phyloP scores from a whole-genome alignment of 1,140 invertebrate species.

The Copidosoma floridanum region DNA sequence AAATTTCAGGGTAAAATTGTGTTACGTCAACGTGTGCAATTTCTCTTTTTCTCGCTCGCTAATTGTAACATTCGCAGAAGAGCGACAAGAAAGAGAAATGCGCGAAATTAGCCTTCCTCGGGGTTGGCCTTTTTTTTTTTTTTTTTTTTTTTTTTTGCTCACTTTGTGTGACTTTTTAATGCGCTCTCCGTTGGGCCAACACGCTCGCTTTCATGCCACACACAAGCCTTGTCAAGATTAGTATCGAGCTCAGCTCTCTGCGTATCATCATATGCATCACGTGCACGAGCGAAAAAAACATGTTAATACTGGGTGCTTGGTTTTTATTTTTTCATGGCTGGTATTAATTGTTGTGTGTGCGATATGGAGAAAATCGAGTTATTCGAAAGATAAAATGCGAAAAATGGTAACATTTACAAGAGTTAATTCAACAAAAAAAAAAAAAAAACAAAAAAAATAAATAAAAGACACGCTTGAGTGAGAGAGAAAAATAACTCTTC shows the following conservation, averaged over 20 bases:
- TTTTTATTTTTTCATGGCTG: too few species aligned
- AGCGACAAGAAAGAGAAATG: constrained; percentile 15
- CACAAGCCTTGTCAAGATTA: constrained; percentile 24
- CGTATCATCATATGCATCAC: constrained; percentile 23
- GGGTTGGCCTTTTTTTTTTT: constrained; percentile 2
- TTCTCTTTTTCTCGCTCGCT: too few species aligned
- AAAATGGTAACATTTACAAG: too few species aligned
- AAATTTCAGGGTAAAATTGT: constrained; percentile 21
- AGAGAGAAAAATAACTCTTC: too few species aligned
- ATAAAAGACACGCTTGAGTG: constrained; percentile 38
- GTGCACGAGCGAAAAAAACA: too few species aligned
- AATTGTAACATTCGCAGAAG: too few species aligned
- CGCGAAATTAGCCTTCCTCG: constrained; percentile 15
- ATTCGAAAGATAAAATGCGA: background rate
- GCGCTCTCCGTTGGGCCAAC: too few species aligned
- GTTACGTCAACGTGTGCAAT: constrained; percentile 7
- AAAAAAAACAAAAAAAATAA: constrained; percentile 14
- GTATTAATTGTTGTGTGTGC: too few species aligned
- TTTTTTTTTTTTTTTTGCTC: background rate
- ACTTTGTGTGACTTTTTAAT: background rate
- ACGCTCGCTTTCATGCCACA: constrained; percentile 18
- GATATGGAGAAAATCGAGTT: constrained; percentile 19
- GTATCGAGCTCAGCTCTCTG: constrained; percentile 23
- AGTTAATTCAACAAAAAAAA: too few species aligned
- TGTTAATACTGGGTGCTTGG: too few species aligned